These are phyloP conservation scores for Clivina fossor DNA, from an alignment of 2,888 invertebrate species.

Conservation along the genomic window DNA sequence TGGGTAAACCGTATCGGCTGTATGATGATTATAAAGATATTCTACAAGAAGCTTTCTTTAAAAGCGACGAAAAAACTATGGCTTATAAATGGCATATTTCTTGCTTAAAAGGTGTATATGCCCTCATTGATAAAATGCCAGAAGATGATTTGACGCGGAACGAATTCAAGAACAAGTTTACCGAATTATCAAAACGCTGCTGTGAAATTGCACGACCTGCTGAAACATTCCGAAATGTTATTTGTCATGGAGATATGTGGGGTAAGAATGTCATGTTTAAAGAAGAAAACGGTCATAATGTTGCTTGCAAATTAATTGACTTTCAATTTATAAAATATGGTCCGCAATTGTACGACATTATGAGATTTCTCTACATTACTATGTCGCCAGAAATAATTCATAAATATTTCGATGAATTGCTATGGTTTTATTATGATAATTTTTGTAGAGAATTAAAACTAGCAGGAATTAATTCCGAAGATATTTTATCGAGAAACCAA, in stretches of 20 bases:
- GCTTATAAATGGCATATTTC: slow-evolving; percentile 41
- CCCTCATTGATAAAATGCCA: slow-evolving; percentile 31
- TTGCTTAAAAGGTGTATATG: slow-evolving; percentile 27
- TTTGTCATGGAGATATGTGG: slow-evolving; percentile 35
- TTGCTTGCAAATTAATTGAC: slow-evolving; percentile 35
- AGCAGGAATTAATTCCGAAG: slow-evolving; percentile 6
- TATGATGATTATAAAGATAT: slow-evolving; percentile 44
- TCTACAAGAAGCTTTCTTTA: slow-evolving; percentile 51
- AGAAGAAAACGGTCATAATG: slow-evolving; percentile 22
- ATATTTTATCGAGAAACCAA: slow-evolving; percentile 17
- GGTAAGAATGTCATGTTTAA: slow-evolving; percentile 34
- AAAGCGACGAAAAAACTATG: slow-evolving; percentile 41
- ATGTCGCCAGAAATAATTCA: slow-evolving; percentile 18
- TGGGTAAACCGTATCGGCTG: slow-evolving; percentile 37
- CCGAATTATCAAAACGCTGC: slow-evolving; percentile 19
- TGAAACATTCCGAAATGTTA: slow-evolving; percentile 34
- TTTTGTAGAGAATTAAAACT: slow-evolving; percentile 19
- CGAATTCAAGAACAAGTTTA: slow-evolving; percentile 34
- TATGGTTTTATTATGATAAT: slow-evolving; percentile 18
- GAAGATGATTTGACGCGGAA: slow-evolving; percentile 16
- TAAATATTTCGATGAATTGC: slow-evolving; percentile 20
- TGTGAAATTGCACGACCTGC: slow-evolving; percentile 14
- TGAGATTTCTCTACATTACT: slow-evolving; percentile 21
- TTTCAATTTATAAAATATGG: slow-evolving; percentile 32
- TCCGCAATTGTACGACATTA: slow-evolving; percentile 35